Conservation (phyloP, 2,888 invertebrate species). For the Patella depressa region DNA sequence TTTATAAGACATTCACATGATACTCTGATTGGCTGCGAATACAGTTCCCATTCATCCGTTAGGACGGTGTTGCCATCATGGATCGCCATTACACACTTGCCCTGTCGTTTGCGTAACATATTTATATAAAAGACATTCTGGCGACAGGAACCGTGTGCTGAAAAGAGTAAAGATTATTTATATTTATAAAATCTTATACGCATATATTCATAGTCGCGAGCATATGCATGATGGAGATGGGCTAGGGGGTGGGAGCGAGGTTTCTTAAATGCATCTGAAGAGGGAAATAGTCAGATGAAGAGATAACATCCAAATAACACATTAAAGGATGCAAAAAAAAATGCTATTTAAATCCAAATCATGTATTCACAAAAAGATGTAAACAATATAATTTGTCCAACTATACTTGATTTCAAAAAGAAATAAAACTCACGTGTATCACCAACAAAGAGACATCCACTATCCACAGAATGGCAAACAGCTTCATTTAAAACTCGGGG, state of each 20-base stretch:
- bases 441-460: constrained; percentile 41
- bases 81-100: constrained; percentile 39
- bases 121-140: constrained; percentile 37
- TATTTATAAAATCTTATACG: neutral
- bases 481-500: constrained; percentile 52
- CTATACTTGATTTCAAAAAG: neutral
- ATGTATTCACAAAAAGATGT: no score
- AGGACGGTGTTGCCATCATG: constrained; percentile 35
- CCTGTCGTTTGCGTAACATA: constrained; percentile 39
- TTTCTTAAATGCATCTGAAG: no score
- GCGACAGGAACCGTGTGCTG: constrained; percentile 50
- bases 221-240: no score
- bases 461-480: constrained; percentile 38
- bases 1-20: constrained; percentile 49
- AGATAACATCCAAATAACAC: no score
- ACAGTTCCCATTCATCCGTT: constrained; percentile 44
- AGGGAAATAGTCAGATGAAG: no score
- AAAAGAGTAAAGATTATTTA: constrained; percentile 21
- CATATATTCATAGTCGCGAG: neutral
- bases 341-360: no score
- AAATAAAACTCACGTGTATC: constrained; percentile 10
- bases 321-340: no score
- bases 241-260: no score
- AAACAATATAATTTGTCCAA: no score
- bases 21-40: constrained; percentile 44